Base-by-base conservation (phyloP, 2,888 invertebrate genomes). In the Liopterus haemorrhoidalis region DNA sequence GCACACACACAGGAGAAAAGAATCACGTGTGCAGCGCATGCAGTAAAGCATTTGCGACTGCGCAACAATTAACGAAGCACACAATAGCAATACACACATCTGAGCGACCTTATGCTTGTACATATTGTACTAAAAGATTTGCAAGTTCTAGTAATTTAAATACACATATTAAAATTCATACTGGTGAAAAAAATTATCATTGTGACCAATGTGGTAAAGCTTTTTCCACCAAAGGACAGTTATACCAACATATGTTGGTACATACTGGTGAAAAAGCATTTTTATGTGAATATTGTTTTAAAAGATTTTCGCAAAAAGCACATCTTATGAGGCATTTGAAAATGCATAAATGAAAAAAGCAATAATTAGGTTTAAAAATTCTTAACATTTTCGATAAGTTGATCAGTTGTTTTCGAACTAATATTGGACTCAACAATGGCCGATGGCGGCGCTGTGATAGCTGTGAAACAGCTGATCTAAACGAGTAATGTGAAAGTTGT, bases 1-100 rank as follows among this genome's bases (percentile, higher is more conserved):
- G 67, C 43, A 68, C 66, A 2, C 68, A 69, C 50, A 69, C 69
- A 0, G 69, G 68, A 3, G 68, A 69, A 46, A 69, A 68, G 49
- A 68, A 68, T 47, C 68, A 69, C 49, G 54, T 66, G n/a, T 69
- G 69, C 53, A 59, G 63, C 2, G 63, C 64, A 6, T 69, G 69
- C 45, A 61, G 53, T 37, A 69, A 69, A 55, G 67, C 66, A 2
- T 69, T 69, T 54, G 65, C 68, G 0, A 69, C 69, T 3, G 65
- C 68, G 1, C 69, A 69, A 51, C 68, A 69, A 49, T 51, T 69
- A 30, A 67, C 66, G 1, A 69, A 69, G 54, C 69, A 69, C 50
- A 67, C 67, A 1, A 68, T 68, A 37, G 53, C 54, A 8, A 55
- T 59, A 45, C 69, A 69, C 48, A 69, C 68, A 6, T 64, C 65